Conservation (phyloP, 30 jellyfish, hydroid and myxozoan species). For the Catostylus mosaicus region DNA sequence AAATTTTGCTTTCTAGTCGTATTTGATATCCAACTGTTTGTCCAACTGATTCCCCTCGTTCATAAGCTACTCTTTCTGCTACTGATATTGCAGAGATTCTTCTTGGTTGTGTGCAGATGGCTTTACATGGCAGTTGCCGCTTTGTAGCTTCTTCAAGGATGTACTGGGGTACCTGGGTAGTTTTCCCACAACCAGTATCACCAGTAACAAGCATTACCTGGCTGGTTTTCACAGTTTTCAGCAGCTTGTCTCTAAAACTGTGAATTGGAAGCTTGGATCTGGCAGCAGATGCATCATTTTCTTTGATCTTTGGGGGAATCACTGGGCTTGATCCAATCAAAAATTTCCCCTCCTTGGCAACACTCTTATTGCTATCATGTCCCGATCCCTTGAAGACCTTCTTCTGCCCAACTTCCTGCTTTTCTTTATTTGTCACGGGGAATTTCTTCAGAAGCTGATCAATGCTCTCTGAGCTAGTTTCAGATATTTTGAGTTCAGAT, state of each 20-base stretch:
- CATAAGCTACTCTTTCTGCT: conserved; percentile 84
- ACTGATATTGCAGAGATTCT: conserved; percentile 83
- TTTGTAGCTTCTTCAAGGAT: conserved; percentile 60
- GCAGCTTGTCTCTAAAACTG: conserved; percentile 52
- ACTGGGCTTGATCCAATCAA: conserved; percentile 62
- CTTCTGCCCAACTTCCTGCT: conserved; percentile 72
- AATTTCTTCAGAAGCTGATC: conserved; percentile 45
- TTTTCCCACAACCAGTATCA: conserved; percentile 88
- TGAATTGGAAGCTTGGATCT: conserved; percentile 62
- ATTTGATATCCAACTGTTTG: conserved; percentile 87
- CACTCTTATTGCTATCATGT: conserved; percentile 49
- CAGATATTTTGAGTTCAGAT: conserved; percentile 32
- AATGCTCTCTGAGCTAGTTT: conserved; percentile 37
- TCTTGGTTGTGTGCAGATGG: conserved; percentile 83
- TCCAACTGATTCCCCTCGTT: conserved; percentile 85
- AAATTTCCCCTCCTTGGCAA: conserved; percentile 44
- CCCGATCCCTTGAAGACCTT: conserved; percentile 58
- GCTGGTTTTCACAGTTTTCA: conserved; percentile 46
- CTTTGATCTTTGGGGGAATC: conserved; percentile 74
- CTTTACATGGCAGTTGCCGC: conserved; percentile 69
- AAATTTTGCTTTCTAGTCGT: conserved; percentile 73
- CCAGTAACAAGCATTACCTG: conserved; percentile 74
- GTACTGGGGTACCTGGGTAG: conserved; percentile 86
- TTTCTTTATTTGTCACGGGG: conserved; percentile 75
- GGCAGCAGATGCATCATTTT: conserved; percentile 32